Evolutionary conservation across 2,113 vertebrate species (phyloP), one percentile per base, ranked within the genome.

Genomic region (Puma concolor): DNA sequence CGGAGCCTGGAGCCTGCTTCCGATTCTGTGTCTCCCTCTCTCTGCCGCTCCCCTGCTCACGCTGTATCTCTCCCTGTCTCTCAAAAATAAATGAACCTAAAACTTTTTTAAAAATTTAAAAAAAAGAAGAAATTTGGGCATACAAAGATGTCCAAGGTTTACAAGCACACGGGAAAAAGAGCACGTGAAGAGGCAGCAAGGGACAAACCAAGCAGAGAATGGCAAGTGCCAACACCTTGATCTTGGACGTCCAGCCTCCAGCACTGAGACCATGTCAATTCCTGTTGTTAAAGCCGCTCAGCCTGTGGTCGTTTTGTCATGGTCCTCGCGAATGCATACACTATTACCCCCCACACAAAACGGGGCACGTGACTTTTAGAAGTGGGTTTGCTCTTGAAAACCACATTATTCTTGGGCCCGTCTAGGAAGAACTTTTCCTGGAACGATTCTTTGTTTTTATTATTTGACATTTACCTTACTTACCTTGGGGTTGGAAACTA

Each of bases 121-220:
- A 44, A 44, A 9, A 44, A 77, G 25, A 72, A 54, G 36, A 94
- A 91, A 93, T 48, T 38, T 87, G 63, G 48, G 48, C 31, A 54
- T 19, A 16, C 31, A 54, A n/a, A 48, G 48, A 69, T 29, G 15
- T n/a, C 15, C 4, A 19, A 79, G 41, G 36, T 12, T 14, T 31
- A 13, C 33, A 11, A 0, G 0, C 0, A 7, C 33, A 0, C 33
- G n/a, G 31, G 33, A 25, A 31, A 25, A 52, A 52, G 52, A 69
- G 17, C 38, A 16, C 2, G 1, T 13, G 27, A 44, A 9, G n/a
- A 21, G 16, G 33, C 21, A 82, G 25, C 5, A 14, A 87, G 52
- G 6, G 4, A 29, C 17, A 38, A 60, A 15, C 29, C 50, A 16
- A 83, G 16, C 12, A 54, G 27, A 90, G 9, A 31, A 44, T 29